phyloP scores from a whole-genome alignment of 2,888 invertebrate species.

The Drosophila colorata region DNA sequence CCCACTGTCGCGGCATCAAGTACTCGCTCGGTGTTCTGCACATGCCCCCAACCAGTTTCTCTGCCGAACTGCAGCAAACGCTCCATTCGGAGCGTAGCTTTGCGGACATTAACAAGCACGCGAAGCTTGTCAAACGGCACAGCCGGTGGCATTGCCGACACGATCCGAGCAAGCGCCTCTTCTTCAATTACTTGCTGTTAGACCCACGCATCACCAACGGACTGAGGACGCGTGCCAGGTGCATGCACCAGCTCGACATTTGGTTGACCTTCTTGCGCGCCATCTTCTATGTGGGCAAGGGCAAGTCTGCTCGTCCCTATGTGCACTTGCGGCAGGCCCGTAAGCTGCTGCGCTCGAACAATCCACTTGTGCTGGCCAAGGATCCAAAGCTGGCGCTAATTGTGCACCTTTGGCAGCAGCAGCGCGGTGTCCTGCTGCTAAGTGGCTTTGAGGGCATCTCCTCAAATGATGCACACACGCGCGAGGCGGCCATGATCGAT shows the following conservation, averaged over 20 bases:
- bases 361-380: constrained; percentile 44
- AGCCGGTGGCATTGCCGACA: constrained; percentile 38
- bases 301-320: constrained; percentile 94
- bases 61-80: constrained; percentile 52
- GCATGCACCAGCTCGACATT: constrained; percentile 85
- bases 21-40: constrained; percentile 48
- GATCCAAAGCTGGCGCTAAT: constrained; percentile 90
- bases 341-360: constrained; percentile 33
- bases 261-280: constrained; percentile 93
- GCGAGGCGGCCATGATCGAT: constrained; percentile 97
- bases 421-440: constrained; percentile 93
- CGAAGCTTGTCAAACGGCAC: constrained; percentile 34
- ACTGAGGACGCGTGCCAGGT: constrained; percentile 24
- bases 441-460: constrained; percentile 95
- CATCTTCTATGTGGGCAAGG: constrained; percentile 98
- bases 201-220: constrained; percentile 63
- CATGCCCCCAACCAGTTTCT: constrained; percentile 46
- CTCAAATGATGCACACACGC: constrained; percentile 95
- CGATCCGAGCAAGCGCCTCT: constrained; percentile 31
- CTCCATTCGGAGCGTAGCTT: constrained; percentile 49
- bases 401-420: constrained; percentile 93
- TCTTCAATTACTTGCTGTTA: constrained; percentile 66
- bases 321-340: constrained; percentile 85
- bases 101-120: constrained; percentile 20
- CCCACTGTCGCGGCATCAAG: constrained; percentile 41